Evolutionary conservation across 2,797 vertebrate genomes (phyloP).

Genomic region (Enteromius paludinosus): DNA sequence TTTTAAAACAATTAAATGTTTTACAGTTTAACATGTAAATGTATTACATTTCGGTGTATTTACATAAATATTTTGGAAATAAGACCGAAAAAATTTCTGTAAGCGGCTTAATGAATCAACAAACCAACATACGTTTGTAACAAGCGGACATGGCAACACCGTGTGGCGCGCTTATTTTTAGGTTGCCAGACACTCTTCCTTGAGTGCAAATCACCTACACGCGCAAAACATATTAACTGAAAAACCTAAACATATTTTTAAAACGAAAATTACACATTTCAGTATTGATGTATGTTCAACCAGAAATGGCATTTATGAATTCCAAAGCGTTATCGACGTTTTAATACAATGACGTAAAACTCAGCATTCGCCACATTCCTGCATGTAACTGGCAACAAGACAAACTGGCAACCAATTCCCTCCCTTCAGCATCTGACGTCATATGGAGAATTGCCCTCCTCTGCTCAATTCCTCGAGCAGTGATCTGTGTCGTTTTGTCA

Average conservation of each 20-base stretch:
- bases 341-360: background rate
- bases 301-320: background rate
- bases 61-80: background rate
- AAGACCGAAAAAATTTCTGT: background rate
- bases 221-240: no score
- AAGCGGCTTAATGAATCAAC: background rate
- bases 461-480: constrained; percentile 50
- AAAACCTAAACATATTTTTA: background rate
- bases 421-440: constrained; percentile 60
- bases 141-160: constrained; percentile 14
- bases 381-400: constrained; percentile 52
- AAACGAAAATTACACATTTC: background rate
- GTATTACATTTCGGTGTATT: background rate
- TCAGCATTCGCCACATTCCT: no score
- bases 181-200: constrained; percentile 53
- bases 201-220: no score
- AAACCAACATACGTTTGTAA: background rate
- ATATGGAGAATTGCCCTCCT: constrained; percentile 56
- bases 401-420: background rate
- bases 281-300: background rate
- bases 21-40: background rate
- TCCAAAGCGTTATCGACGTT: background rate
- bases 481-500: constrained; percentile 42
- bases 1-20: background rate
- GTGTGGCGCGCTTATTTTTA: constrained; percentile 59